Evolutionary conservation across 2,888 invertebrate genomes (phyloP), one percentile per base, ranked within the genome.

Genomic region (Nephrotoma flavescens): DNA sequence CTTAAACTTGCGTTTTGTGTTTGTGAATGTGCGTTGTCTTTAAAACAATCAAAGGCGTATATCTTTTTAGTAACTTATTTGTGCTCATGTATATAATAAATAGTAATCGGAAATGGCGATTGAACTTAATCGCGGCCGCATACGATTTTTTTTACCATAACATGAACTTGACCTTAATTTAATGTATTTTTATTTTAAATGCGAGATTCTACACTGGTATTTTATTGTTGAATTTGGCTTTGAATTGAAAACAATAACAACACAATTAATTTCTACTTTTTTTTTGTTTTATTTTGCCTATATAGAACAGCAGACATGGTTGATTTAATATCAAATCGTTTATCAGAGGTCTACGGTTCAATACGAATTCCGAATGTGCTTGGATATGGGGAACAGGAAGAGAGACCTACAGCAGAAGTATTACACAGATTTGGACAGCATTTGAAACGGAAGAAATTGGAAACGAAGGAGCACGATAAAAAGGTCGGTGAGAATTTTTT

Each of bases 271-370:
- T 85, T 85, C 9, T 19, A 71, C 19, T 7, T 42, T 85, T 85
- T n/a, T 2, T 44, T 85, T 85, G 4, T 42, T 12, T 12, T 84
- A 42, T 85, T 85, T 45, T 44, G 42, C 15, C 9, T 84, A 84
- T 42, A 31, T 44, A 85, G 85, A 89, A 93, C 92, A 86, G 92
- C 92, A 89, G 93, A 92, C 89, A 93, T 93, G 93, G 90, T 93
- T 89, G 93, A 93, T 89, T 92, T 93, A 89, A 92, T 94, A 88
- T 92, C 93, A 88, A 92, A 93, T 88, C 91, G 93, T 86, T 92
- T 93, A 41, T 90, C 90, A 87, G 89, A 90, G 85, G 88, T 89
- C n/a, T 89, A 89, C 87, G 87, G 88, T 15, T 88, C 88, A n/a
- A 87, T 87, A 41, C 87, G 87, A 83, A 45, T 87, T n/a, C 87